These are phyloP conservation scores for Pica pica DNA, from an alignment of 2,113 vertebrate species.

Conservation along the genomic window DNA sequence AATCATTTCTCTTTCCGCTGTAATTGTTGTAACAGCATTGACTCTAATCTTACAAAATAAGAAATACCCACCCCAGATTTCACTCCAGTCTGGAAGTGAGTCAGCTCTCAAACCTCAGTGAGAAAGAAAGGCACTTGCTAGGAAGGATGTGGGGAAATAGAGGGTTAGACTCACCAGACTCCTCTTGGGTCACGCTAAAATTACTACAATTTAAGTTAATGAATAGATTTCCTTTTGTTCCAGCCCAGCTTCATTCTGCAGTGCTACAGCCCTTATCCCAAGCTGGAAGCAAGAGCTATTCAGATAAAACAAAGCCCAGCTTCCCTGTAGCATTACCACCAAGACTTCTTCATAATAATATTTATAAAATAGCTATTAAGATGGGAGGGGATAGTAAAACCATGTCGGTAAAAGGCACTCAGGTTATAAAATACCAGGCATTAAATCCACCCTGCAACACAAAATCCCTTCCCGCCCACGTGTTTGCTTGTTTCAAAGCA, in stretches of 20 bases:
- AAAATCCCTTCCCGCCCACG: not conserved
- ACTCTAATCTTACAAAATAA: not conserved
- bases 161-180: conserved; percentile 49
- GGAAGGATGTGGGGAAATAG: conserved; percentile 57
- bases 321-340: conserved; percentile 36
- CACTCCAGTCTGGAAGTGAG: conserved; percentile 12
- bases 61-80: not conserved
- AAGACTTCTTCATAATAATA: conserved; percentile 47
- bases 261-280: conserved; percentile 30
- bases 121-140: conserved; percentile 41
- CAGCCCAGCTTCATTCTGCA: conserved; percentile 39
- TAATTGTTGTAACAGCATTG: not conserved
- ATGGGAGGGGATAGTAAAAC: conserved; percentile 37
- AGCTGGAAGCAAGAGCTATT: conserved; percentile 25
- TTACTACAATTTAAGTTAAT: conserved; percentile 63
- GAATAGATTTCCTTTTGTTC: conserved; percentile 56
- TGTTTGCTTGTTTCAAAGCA: not conserved
- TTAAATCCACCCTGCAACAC: not conserved
- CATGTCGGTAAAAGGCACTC: not conserved
- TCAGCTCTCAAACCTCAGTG: conserved; percentile 39
- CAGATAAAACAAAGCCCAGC: conserved; percentile 52
- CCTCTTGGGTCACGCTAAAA: conserved; percentile 58
- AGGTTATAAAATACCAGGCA: conserved; percentile 1
- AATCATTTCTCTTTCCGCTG: not conserved
- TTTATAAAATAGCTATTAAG: conserved; percentile 61